Base-by-base conservation (phyloP, 64 coral and sea anemone species). In the Stichodactyla mertensii region DNA sequence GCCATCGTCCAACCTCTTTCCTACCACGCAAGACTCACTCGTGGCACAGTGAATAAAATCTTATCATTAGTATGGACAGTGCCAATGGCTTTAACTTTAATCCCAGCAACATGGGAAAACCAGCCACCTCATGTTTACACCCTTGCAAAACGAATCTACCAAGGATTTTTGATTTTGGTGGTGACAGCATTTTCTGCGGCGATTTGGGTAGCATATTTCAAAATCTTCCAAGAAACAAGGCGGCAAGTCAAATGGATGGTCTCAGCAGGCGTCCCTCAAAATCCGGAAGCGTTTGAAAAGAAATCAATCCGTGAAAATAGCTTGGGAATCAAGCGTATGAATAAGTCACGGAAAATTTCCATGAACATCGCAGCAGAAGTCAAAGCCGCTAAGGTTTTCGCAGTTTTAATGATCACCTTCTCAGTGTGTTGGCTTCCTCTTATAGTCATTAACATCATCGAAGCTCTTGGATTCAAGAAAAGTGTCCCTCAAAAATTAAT, bases 331-430 rank as follows among this genome's bases (percentile, higher is more conserved):
- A 69, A 71, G 61, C 52, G 54, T 83, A 58, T 60, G 71, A 57
- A 45, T 24, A 6, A 59, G 36, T 71, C 83, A 78, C 62, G 71
- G 20, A 85, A 71, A 52, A 62, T 82, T 4, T 87, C 86, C 8
- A 51, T 64, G 23, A 95, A 89, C 23, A 71, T 95, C 27, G 74
- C 90, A 28, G 86, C 52, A 8, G 93, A 95, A 74, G 90, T 95
- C 12, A 91, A 91, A 79, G 93, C 87, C 0, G 89, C 90, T 6
- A 95, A 95, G 85, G 86, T 95, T 22, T 95, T 95, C 61, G 93
- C 93, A 36, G n/a, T 95, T 31, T 78, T 95, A 12, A 88, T 88
- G 31, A 64, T 82, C 10, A 92, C 90, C 2, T 95, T 95, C 54
- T 82, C 71, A 53, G 87, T 95, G 7, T 95, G 89, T 45, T 95